phyloP scores from a whole-genome alignment of 1,140 invertebrate genomes.

The Drosophila asahinai region DNA sequence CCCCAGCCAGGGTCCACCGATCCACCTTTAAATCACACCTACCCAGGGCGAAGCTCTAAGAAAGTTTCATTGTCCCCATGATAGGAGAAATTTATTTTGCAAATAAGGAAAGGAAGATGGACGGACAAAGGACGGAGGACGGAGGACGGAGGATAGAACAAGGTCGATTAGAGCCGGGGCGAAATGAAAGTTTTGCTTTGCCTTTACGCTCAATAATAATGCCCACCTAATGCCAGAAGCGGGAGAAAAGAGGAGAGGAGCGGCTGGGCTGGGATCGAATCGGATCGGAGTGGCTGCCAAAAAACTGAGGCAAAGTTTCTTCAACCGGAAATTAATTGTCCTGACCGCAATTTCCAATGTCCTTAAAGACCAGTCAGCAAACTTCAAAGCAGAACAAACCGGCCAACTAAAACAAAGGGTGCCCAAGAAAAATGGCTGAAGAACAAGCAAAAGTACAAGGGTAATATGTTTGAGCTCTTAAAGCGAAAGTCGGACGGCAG shows the following conservation, averaged over 20 bases:
- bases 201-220: slow-evolving; percentile 62
- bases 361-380: slow-evolving; percentile 79
- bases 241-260: not conserved
- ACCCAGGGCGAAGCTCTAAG: slow-evolving; percentile 9
- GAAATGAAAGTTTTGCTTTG: slow-evolving; percentile 37
- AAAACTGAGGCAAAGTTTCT: slow-evolving; percentile 76
- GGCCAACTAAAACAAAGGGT: slow-evolving; percentile 69
- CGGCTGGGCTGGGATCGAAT: not conserved
- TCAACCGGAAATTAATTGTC: slow-evolving; percentile 82
- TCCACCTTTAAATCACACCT: not conserved
- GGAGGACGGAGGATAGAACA: slow-evolving; percentile 25
- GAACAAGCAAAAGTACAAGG: slow-evolving; percentile 72
- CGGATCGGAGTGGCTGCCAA: slow-evolving; percentile 58
- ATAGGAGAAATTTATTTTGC: slow-evolving; percentile 39
- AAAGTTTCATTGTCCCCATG: slow-evolving; percentile 40
- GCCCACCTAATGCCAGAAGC: slow-evolving; percentile 22
- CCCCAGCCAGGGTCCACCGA: not conserved
- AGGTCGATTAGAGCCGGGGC: slow-evolving; percentile 55
- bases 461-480: slow-evolving; percentile 72
- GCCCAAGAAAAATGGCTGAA: slow-evolving; percentile 60
- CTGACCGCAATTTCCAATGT: slow-evolving; percentile 82
- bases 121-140: not conserved
- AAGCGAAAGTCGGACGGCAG: slow-evolving; percentile 39
- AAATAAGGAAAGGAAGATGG: not conserved
- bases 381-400: slow-evolving; percentile 78